Evolutionary conservation across 2,113 vertebrate species (phyloP).

Genomic region (Megaceryle maxima): DNA sequence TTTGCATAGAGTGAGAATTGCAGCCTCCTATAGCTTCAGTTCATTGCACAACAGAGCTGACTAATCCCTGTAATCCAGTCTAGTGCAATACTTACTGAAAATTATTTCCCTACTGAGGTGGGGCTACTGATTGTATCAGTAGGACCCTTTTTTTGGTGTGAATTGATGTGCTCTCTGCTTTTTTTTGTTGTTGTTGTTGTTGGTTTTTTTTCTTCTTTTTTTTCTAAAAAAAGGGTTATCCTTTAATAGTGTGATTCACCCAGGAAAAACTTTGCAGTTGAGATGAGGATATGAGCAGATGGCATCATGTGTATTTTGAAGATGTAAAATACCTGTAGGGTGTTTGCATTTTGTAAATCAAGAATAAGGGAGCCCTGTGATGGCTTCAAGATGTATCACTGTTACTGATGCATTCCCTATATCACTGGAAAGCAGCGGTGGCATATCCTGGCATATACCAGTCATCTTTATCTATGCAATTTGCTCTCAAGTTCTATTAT

Average conservation of each 20-base stretch:
- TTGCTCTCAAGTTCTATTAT: background rate
- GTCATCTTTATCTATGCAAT: background rate
- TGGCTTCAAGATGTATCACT: background rate
- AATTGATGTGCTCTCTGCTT: background rate
- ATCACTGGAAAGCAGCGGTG: background rate
- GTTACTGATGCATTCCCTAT: background rate
- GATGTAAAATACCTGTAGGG: background rate
- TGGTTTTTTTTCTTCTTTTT: background rate
- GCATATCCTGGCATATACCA: background rate
- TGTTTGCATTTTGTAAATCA: background rate
- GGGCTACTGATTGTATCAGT: background rate
- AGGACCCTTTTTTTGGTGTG: background rate
- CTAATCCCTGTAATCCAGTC: background rate
- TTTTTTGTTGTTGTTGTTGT: too few species aligned
- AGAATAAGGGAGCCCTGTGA: background rate
- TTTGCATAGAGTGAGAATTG: background rate
- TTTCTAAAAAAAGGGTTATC: too few species aligned
- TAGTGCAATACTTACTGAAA: background rate
- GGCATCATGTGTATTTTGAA: background rate
- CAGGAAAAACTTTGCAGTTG: background rate
- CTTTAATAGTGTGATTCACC: background rate
- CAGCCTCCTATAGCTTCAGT: background rate
- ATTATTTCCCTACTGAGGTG: background rate
- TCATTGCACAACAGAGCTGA: background rate
- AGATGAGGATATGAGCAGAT: background rate